Conservation (phyloP, 2,797 vertebrate genomes). For the Staurois parvus region DNA sequence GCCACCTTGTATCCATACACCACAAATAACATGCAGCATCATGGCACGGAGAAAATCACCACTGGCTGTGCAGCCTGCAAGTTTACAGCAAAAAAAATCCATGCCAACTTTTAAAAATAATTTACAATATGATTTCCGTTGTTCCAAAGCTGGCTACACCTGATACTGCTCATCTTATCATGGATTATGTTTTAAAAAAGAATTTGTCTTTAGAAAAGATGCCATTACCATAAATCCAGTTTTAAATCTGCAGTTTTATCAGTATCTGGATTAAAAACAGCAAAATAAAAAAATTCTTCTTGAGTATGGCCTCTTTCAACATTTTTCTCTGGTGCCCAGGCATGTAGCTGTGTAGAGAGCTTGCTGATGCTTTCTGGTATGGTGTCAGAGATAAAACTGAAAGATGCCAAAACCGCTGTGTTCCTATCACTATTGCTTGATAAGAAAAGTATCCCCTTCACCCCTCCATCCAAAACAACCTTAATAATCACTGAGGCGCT, state of each 20-base stretch:
- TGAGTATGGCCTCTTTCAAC: neutral
- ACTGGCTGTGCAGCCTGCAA: neutral
- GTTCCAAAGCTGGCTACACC: neutral
- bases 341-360: neutral
- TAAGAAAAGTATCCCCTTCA: too few species aligned
- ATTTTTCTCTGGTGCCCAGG: neutral
- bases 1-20: constrained; percentile 80
- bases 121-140: neutral
- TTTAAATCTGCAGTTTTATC: neutral
- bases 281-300: too few species aligned
- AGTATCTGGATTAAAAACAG: neutral
- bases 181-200: too few species aligned
- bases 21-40: constrained; percentile 80
- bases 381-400: too few species aligned
- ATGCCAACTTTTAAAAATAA: neutral
- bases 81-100: neutral
- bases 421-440: too few species aligned
- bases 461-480: too few species aligned
- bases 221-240: too few species aligned
- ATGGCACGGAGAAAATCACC: constrained; percentile 67
- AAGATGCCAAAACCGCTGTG: too few species aligned
- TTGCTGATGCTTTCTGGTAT: neutral
- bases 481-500: too few species aligned
- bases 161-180: too few species aligned
- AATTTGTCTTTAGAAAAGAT: too few species aligned